Conservation (phyloP, 2,888 invertebrate species). For the Tinea trinotella region DNA sequence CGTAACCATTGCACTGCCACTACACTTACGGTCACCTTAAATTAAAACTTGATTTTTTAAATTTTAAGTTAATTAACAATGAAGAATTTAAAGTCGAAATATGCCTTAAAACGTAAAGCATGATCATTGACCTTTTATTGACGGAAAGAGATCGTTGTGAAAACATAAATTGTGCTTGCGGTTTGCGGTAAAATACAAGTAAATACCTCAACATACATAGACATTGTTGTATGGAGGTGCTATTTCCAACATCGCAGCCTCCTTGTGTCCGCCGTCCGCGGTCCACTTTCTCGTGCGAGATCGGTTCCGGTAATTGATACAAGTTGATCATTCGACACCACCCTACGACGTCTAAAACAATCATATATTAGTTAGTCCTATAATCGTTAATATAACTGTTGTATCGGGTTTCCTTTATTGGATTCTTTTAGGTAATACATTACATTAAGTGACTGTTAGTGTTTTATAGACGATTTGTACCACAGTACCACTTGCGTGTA, state of each 20-base stretch:
- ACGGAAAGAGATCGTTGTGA: conserved; percentile 12
- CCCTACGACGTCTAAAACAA: conserved; percentile 6
- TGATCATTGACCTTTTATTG: conserved; percentile 9
- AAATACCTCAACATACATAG: conserved; percentile 11
- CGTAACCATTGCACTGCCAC: no score
- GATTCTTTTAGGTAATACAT: no score
- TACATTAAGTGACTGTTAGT: no score
- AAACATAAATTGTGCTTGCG: conserved; percentile 13
- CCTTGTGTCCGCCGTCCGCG: not conserved
- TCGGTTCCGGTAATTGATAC: conserved; percentile 19
- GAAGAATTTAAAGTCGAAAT: not conserved
- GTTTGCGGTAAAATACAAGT: conserved; percentile 13
- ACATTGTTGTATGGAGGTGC: conserved; percentile 10
- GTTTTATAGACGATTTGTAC: no score
- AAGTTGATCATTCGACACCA: conserved; percentile 5
- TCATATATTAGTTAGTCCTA: not conserved
- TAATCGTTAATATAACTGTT: not conserved
- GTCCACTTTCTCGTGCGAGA: conserved; percentile 15
- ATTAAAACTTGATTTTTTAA: no score
- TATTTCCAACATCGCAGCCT: not conserved
- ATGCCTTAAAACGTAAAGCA: not conserved
- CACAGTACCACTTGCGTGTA: no score
- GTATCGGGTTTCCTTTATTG: not conserved
- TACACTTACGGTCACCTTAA: no score
- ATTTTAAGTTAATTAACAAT: no score